These are phyloP conservation scores for Laupala kohalensis DNA, from an alignment of 1,140 invertebrate species.

Conservation along the genomic window DNA sequence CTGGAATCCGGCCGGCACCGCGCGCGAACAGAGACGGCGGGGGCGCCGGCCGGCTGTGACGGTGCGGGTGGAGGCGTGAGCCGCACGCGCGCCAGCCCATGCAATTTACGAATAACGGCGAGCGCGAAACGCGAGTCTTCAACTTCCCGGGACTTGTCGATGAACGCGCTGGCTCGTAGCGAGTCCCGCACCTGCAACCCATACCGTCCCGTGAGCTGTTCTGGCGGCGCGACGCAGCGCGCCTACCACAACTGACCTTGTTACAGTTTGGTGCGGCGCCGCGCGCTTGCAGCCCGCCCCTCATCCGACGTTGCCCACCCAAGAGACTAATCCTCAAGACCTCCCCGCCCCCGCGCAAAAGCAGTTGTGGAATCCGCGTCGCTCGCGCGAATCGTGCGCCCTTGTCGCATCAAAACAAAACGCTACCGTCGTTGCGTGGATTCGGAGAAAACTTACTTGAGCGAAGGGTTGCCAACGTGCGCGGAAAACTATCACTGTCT, in stretches of 20 bases:
- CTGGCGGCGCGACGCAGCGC: neutral
- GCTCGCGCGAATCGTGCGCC: neutral
- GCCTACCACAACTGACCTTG: neutral
- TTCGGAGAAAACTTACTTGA: neutral
- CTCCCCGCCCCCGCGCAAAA: neutral
- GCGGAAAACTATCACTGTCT: neutral
- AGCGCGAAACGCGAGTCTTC: too few relatives aligned
- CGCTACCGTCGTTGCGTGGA: neutral
- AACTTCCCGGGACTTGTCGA: too few relatives aligned
- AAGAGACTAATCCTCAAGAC: neutral
- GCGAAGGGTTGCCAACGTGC: neutral
- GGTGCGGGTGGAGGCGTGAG: too few relatives aligned
- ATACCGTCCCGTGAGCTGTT: too few relatives aligned
- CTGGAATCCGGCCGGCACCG: slow-evolving; percentile 1
- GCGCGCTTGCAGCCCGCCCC: too few relatives aligned
- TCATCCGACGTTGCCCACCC: too few relatives aligned
- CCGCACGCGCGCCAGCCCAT: neutral
- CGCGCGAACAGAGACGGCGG: too few relatives aligned
- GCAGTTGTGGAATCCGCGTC: neutral
- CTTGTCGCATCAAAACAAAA: neutral
- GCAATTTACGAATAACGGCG: neutral
- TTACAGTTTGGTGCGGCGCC: neutral
- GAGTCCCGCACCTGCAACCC: neutral
- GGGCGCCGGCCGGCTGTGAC: too few relatives aligned
- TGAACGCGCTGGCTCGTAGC: too few relatives aligned